Conservation (phyloP, 2,797 vertebrate genomes). For the Falco cherrug region DNA sequence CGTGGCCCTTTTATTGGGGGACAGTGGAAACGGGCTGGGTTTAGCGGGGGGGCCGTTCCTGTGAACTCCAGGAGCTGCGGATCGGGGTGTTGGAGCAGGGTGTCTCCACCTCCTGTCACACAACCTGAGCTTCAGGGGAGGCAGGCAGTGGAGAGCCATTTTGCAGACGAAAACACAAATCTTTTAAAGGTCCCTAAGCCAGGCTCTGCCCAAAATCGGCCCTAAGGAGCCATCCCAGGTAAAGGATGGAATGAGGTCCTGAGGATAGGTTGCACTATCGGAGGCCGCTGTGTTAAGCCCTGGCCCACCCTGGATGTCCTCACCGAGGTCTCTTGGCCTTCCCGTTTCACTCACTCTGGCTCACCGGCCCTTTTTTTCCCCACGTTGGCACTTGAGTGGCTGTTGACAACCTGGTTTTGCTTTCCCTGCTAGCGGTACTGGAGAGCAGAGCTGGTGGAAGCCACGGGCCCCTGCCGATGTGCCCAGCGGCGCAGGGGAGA, state of each 20-base stretch:
- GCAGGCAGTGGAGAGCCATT: not conserved
- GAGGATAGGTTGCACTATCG: accelerated
- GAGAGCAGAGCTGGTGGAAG: not conserved
- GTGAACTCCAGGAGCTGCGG: not conserved
- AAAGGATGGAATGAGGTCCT: not conserved
- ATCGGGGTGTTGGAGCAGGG: not conserved
- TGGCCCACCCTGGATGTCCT: not conserved
- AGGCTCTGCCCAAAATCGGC: not conserved
- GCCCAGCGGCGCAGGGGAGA: not conserved
- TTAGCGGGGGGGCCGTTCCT: not conserved
- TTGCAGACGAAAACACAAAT: not conserved
- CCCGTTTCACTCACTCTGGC: not conserved
- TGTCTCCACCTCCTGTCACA: not conserved
- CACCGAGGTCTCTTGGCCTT: not conserved
- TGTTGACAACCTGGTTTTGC: not conserved
- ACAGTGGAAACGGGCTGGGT: not conserved
- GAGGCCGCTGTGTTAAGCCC: accelerated
- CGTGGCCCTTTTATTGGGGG: accelerated
- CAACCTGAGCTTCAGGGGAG: not conserved
- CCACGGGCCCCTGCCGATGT: not conserved
- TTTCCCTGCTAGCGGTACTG: not conserved
- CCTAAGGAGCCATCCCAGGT: not conserved
- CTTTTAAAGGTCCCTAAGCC: not conserved
- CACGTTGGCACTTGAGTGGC: not conserved
- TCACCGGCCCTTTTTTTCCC: not conserved